Evolutionary conservation across 2,888 invertebrate species (phyloP).

Genomic region (Malthinus flaveolus): DNA sequence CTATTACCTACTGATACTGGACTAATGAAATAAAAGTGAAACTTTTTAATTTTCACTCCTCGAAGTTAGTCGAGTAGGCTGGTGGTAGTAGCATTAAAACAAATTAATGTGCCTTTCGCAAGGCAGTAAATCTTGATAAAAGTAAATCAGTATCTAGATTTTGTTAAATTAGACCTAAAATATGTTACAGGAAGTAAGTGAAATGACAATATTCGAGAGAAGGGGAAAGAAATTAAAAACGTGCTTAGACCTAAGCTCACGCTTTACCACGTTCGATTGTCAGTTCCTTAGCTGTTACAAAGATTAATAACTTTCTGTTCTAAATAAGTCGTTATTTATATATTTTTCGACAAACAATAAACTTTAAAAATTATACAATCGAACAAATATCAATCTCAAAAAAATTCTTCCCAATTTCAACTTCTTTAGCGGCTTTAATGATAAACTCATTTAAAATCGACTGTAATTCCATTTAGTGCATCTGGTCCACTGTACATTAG

Average conservation of each 20-base stretch:
- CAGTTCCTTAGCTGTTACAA: constrained; percentile 24
- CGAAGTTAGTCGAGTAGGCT: constrained; percentile 19
- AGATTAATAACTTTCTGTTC: constrained; percentile 27
- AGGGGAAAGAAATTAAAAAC: constrained; percentile 53
- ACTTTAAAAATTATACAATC: neutral
- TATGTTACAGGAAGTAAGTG: constrained; percentile 50
- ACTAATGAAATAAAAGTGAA: too few species aligned
- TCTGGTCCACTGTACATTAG: constrained; percentile 42
- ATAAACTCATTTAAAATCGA: constrained; percentile 19
- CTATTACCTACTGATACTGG: too few species aligned
- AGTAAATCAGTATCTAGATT: constrained; percentile 53
- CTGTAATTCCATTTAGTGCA: constrained; percentile 35
- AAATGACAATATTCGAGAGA: constrained; percentile 51
- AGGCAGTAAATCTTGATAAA: constrained; percentile 52
- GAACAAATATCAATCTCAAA: neutral
- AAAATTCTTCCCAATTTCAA: constrained; percentile 1
- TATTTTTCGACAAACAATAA: constrained; percentile 1
- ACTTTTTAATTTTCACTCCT: too few species aligned
- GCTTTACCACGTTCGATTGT: constrained; percentile 28
- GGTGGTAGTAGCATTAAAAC: neutral
- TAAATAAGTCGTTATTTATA: constrained; percentile 24
- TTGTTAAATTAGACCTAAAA: constrained; percentile 53
- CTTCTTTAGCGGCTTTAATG: constrained; percentile 22
- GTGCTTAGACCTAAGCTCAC: constrained; percentile 47
- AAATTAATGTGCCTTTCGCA: constrained; percentile 6